A percentile compares a stretch with the other conserved stretches of the same genome.
Evolutionary conservation across 2,888 invertebrate species (phyloP).

Genomic region (Panopea generosa): DNA sequence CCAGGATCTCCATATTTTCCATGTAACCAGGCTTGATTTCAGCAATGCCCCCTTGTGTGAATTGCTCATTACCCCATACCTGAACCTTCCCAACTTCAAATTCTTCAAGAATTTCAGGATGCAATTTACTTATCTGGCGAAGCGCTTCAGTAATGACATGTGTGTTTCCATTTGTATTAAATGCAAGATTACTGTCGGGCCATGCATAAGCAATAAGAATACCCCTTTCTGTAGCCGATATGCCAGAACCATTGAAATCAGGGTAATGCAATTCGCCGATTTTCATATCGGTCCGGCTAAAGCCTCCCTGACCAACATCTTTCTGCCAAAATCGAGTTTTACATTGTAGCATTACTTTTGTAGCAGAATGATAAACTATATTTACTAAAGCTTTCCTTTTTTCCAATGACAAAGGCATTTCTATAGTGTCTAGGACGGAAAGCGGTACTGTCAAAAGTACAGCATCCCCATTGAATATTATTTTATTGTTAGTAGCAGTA

Average conservation of each 20-base stretch:
- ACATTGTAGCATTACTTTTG: constrained; percentile 53
- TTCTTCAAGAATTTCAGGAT: constrained; percentile 43
- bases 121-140: constrained; percentile 44
- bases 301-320: constrained; percentile 53
- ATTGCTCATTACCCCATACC: constrained; percentile 52
- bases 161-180: constrained; percentile 39
- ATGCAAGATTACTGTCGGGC: constrained; percentile 39
- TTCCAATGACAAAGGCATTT: constrained; percentile 11
- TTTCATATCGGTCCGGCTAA: constrained; percentile 16
- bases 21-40: constrained; percentile 48
- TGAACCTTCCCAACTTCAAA: constrained; percentile 60
- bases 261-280: constrained; percentile 27
- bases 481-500: constrained; percentile 15
- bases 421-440: constrained; percentile 44
- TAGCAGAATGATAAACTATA: constrained; percentile 46
- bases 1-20: constrained; percentile 34
- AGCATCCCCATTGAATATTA: constrained; percentile 36
- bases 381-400: constrained; percentile 26
- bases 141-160: constrained; percentile 47
- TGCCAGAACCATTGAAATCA: constrained; percentile 20
- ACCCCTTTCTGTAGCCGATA: constrained; percentile 29
- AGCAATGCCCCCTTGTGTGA: constrained; percentile 46
- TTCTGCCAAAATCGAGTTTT: constrained; percentile 55
- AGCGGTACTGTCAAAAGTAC: constrained; percentile 55
- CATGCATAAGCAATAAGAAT: constrained; percentile 49